Conservation (phyloP, 2,888 invertebrate species). For the Melanostoma scalare region DNA sequence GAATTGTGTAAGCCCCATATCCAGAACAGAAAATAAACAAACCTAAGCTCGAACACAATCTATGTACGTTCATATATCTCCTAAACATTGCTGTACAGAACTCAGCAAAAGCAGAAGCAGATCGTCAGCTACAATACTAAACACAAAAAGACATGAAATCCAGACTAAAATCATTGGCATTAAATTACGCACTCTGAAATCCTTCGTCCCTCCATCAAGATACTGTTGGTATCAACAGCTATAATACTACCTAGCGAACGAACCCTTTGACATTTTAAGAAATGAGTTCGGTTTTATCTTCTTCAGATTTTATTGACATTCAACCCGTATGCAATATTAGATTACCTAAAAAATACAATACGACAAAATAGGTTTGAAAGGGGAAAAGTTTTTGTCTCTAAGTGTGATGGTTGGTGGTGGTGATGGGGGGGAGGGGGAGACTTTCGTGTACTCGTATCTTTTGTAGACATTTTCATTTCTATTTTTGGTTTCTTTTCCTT, state of each 20-base stretch:
- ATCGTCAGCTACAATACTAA: background rate
- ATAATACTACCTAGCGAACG: conserved; percentile 18
- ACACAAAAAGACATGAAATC: background rate
- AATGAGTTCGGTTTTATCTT: conserved; percentile 64
- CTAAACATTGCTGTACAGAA: background rate
- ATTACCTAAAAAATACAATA: conserved; percentile 49
- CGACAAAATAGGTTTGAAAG: conserved; percentile 1
- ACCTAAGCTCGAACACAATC: background rate
- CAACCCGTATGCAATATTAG: conserved; percentile 68
- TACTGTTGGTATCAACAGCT: conserved; percentile 42
- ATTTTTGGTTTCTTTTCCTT: too few species aligned
- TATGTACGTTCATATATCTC: conserved; percentile 9
- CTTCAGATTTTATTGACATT: conserved; percentile 66
- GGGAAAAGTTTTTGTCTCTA: conserved; percentile 37
- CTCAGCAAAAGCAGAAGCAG: conserved; percentile 7
- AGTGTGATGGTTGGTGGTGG: background rate
- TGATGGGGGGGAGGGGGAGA: background rate
- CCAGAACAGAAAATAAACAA: conserved; percentile 24
- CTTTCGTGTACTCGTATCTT: conserved; percentile 25
- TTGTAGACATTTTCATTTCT: conserved; percentile 3
- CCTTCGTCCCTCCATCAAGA: conserved; percentile 56
- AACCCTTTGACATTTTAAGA: conserved; percentile 64
- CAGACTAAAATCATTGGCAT: conserved; percentile 49
- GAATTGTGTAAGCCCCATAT: conserved; percentile 23
- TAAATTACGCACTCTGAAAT: conserved; percentile 55